A percentile compares a stretch with the other conserved stretches of the same genome.
phyloP scores from a whole-genome alignment of 2,888 invertebrate species.

The Pyralis farinalis region DNA sequence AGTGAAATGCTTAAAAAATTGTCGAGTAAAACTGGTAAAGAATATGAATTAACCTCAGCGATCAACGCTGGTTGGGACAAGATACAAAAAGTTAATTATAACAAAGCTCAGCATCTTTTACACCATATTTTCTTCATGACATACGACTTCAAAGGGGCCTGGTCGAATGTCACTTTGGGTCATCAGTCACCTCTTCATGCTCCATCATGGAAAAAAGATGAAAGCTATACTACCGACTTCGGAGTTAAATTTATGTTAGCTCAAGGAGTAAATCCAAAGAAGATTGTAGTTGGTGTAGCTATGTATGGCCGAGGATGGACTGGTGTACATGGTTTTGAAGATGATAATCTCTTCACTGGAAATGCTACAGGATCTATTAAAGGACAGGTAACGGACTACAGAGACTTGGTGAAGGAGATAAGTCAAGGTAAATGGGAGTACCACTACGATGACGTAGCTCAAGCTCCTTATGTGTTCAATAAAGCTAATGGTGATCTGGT shows the following conservation, averaged over 20 bases:
- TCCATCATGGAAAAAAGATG: slow-evolving; percentile 66
- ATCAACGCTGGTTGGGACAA: slow-evolving; percentile 77
- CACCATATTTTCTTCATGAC: slow-evolving; percentile 76
- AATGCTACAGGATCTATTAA: slow-evolving; percentile 68
- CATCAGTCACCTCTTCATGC: slow-evolving; percentile 68
- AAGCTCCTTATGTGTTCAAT: slow-evolving; percentile 71
- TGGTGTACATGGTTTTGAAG: slow-evolving; percentile 57
- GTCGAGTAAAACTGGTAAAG: slow-evolving; percentile 60
- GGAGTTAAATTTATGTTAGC: slow-evolving; percentile 67
- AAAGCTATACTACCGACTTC: slow-evolving; percentile 74
- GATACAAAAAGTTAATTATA: slow-evolving; percentile 72
- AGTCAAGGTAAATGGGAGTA: slow-evolving; percentile 69
- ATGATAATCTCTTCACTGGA: slow-evolving; percentile 58
- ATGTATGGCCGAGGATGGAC: slow-evolving; percentile 77
- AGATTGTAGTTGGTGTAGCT: slow-evolving; percentile 69
- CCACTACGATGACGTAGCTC: slow-evolving; percentile 65
- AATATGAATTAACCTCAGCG: slow-evolving; percentile 71
- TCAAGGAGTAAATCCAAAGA: slow-evolving; percentile 69
- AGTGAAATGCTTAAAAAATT: slow-evolving; percentile 67
- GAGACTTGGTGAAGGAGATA: slow-evolving; percentile 66
- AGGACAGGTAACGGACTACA: slow-evolving; percentile 71
- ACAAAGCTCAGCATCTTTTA: slow-evolving; percentile 68
- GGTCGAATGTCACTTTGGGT: slow-evolving; percentile 71
- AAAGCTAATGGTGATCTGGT: slow-evolving; percentile 64
- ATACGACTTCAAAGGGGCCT: slow-evolving; percentile 74